A percentile compares a stretch with the other conserved stretches of the same genome.
Evolutionary conservation across 2,797 vertebrate species (phyloP).

Genomic region (Cirrhinus mrigala): DNA sequence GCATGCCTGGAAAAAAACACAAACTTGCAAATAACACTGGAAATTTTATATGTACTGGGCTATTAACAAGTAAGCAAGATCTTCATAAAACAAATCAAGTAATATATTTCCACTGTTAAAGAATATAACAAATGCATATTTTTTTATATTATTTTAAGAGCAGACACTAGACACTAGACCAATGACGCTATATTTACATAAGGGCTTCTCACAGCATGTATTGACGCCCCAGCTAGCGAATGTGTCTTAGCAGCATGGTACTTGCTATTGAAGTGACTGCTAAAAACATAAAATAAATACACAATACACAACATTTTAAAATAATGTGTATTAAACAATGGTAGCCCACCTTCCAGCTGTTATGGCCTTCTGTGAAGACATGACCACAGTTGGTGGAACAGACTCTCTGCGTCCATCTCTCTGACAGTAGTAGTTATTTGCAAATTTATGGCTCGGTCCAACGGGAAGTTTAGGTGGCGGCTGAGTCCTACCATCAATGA

Average conservation of each 20-base stretch:
- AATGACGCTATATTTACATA: not conserved
- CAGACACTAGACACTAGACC: no score
- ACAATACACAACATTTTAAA: not conserved
- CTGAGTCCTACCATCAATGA: conserved; percentile 80
- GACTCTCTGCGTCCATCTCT: conserved; percentile 91
- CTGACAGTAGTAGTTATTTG: conserved; percentile 87
- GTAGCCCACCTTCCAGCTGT: conserved; percentile 69
- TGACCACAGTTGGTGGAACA: conserved; percentile 79
- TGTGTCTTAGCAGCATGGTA: not conserved
- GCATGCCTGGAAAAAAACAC: not conserved
- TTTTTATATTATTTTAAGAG: not conserved
- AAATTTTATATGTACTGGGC: not conserved
- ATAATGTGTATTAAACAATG: not conserved
- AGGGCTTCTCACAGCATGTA: not conserved
- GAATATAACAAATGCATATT: not conserved
- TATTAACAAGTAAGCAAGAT: not conserved
- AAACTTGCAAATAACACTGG: not conserved
- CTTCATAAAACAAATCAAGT: not conserved
- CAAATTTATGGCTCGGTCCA: conserved; percentile 90
- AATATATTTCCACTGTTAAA: not conserved
- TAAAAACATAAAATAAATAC: not conserved
- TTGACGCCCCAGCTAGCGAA: not conserved
- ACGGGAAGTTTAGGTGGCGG: conserved; percentile 87
- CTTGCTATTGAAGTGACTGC: not conserved
- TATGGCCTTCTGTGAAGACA: conserved; percentile 84